These are phyloP conservation scores for Potamarius usumacintae DNA, from an alignment of 2,113 vertebrate species.

Conservation along the genomic window DNA sequence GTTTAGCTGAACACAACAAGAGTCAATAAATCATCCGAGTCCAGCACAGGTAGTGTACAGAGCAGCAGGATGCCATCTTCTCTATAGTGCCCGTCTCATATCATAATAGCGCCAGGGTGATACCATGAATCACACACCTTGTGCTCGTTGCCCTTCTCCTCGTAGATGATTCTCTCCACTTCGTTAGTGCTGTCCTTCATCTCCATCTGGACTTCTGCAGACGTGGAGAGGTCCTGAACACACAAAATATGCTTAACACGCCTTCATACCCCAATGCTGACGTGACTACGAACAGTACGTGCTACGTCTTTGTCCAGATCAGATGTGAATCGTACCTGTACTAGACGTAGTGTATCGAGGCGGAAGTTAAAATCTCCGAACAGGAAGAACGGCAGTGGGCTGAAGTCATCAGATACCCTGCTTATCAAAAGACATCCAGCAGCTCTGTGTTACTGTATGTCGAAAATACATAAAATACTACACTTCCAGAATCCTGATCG, in stretches of 20 bases:
- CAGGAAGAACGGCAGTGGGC: constrained; percentile 73
- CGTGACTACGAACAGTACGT: neutral
- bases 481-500: neutral
- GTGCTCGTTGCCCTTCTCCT: constrained; percentile 73
- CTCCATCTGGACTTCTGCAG: constrained; percentile 68
- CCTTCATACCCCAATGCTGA: too few species aligned
- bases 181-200: constrained; percentile 70
- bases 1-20: constrained; percentile 44
- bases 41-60: neutral
- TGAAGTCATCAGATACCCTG: constrained; percentile 65
- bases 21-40: constrained; percentile 41
- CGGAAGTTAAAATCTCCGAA: constrained; percentile 84
- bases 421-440: neutral
- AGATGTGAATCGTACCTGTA: constrained; percentile 65
- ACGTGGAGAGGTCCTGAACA: constrained; percentile 69
- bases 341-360: constrained; percentile 72
- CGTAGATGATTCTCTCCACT: constrained; percentile 75
- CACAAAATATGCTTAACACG: neutral
- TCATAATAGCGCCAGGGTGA: neutral
- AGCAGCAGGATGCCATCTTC: constrained; percentile 17
- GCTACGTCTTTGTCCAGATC: neutral
- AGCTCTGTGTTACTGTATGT: neutral
- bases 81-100: neutral
- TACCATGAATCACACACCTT: constrained; percentile 61
- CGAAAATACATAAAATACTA: neutral